Base-by-base conservation (phyloP, 37 sponge, comb jelly and placozoan genomes). In the Dysidea cf. avara region DNA sequence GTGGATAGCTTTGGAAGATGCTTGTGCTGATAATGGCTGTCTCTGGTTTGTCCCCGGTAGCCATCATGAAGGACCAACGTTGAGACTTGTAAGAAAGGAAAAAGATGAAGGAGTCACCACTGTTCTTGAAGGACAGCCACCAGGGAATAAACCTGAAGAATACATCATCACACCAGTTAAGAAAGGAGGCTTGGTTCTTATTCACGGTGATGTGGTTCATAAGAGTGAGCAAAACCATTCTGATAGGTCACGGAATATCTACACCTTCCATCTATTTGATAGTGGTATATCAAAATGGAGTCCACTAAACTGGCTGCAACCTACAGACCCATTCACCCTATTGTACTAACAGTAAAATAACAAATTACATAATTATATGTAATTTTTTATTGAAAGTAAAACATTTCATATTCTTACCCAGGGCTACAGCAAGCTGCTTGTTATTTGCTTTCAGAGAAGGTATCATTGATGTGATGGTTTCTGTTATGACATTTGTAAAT, bases 1-100 rank as follows among this genome's bases (percentile, higher is more conserved):
- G 51, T 97, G 99, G 99, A 79, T 97, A n/a, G 87, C 99, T 25
- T 62, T 97, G 43, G 99, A 97, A 37, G 99, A 97, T 56, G 99
- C 95, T 22, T 79, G 76, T 11, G 12, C 69, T 13, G 93, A 94
- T 26, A 97, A 97, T 75, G 93, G 90, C 7, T 97, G 99, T 74
- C 81, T 97, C 55, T 94, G 92, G 90, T 97, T 97, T 80, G 82
- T 82, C 5, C 99, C 99, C 26, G 90, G 86, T 18, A 83, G 82
- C 38, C 99, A 97, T 50, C 84, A 63, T 29, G 35, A 66, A 46
- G 81, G 85, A n/a, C 43, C 68, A 9, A 33, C 56, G 0, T 57
- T 63, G 4, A 61, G 79, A 31, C 38, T 80, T 36, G 43, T 81
- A 51, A 75, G 85, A 54, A 75, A 63, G 36, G 56, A 26, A 16